Base-by-base conservation (phyloP, 2,888 invertebrate species). In the Ophonus ardosiacus region DNA sequence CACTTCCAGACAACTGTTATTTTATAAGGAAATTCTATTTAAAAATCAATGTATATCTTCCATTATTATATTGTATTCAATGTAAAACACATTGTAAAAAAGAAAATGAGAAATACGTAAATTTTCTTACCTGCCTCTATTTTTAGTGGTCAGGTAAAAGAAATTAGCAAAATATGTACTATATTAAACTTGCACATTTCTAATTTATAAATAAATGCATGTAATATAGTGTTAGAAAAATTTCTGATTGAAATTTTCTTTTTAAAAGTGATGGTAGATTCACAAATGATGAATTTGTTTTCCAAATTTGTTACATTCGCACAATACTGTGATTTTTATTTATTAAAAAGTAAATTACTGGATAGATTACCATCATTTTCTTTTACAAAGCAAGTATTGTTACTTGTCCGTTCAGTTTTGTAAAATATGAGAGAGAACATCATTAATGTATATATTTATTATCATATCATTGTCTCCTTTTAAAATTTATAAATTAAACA, bases 401-500 rank as follows among this genome's bases (percentile, higher is more conserved):
- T 78, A 84, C 76, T 84, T 84, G 78, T 80, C 24, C 65, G 51
- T 68, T 81, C 51, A 81, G 56, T 74, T 78, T 80, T 85, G 80
- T 79, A 85, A 85, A 80, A 40, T 80, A 59, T 71, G 80, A 85
- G 78, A 76, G 51, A 84, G 80, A 71, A 85, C 84, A 84, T 91
- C 92, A 91, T 90, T 90, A 90, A 90, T 92, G 92, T 93, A 93
- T 91, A 93, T 93, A 93, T 92, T 91, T 92, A 92, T 92, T 90
- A 92, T 95, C 94, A 95, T 95, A 94, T 94, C 94, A 94, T 94
- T 94, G 94, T 94, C 94, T 94, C 94, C 94, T 94, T 94, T 95
- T 93, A 92, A 93, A 95, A 94, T 95, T 95, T 95, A 95, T 95
- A 95, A 95, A 95, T 94, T 94, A 93, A 90, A 92, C 90, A 91